These are phyloP conservation scores for Ormyrus rosae DNA, from an alignment of 2,888 invertebrate genomes.

Conservation along the genomic window DNA sequence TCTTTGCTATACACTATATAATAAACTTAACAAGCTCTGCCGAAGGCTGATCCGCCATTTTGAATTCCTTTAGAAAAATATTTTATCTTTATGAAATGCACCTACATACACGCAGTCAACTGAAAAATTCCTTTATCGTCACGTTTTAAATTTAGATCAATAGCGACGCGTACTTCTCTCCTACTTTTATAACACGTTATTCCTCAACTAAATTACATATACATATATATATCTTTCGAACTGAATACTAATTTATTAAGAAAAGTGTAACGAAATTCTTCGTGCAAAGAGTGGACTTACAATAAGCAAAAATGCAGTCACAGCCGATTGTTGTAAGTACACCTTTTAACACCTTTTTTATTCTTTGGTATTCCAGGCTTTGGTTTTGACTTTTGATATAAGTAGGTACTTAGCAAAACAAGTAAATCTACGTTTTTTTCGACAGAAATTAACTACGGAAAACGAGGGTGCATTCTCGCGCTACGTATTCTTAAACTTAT, in stretches of 20 bases:
- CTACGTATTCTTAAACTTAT: neutral
- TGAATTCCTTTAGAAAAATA: constrained; percentile 55
- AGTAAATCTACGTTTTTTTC: constrained; percentile 12
- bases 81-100: constrained; percentile 45
- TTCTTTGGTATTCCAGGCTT: too few relatives aligned
- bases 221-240: too few relatives aligned
- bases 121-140: constrained; percentile 20
- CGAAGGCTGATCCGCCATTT: constrained; percentile 54
- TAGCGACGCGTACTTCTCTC: neutral
- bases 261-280: neutral
- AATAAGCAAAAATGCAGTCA: constrained; percentile 41
- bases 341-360: neutral
- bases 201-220: too few relatives aligned
- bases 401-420: constrained; percentile 22
- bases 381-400: neutral
- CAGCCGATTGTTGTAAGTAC: constrained; percentile 35
- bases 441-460: constrained; percentile 21
- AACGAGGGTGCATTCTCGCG: neutral
- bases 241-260: too few relatives aligned
- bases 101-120: constrained; percentile 14
- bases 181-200: neutral
- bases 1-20: constrained; percentile 47
- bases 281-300: constrained; percentile 17
- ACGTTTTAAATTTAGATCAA: constrained; percentile 1
- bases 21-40: constrained; percentile 54